A percentile compares a stretch with the other conserved stretches of the same genome.
These are phyloP conservation scores for Macrotus californicus DNA, from an alignment of 2,113 vertebrate genomes.

Conservation along the genomic window DNA sequence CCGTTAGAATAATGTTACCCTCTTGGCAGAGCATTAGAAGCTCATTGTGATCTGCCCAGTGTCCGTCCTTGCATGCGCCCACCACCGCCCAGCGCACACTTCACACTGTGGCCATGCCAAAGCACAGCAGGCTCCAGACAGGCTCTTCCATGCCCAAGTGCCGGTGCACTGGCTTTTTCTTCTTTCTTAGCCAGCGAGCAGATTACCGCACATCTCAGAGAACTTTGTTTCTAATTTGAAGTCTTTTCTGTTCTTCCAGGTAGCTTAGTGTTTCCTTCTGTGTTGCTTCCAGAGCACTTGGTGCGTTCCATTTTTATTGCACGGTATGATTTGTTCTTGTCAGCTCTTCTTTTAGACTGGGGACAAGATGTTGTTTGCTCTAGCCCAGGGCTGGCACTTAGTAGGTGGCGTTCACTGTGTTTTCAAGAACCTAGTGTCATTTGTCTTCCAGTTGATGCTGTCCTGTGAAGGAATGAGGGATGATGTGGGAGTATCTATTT, in stretches of 20 bases:
- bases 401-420: not conserved
- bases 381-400: not conserved
- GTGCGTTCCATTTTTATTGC: not conserved
- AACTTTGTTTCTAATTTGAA: not conserved
- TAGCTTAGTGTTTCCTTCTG: not conserved
- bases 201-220: not conserved
- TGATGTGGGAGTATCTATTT: not conserved
- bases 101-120: not conserved
- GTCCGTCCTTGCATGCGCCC: not conserved
- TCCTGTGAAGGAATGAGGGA: not conserved
- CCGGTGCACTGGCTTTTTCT: not conserved
- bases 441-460: not conserved
- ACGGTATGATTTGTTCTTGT: not conserved
- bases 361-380: not conserved
- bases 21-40: not conserved
- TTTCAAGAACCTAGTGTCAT: not conserved
- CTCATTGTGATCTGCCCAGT: not conserved
- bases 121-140: not conserved
- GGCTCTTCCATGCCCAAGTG: not conserved
- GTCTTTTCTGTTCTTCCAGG: not conserved
- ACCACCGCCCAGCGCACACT: not conserved
- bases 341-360: not conserved
- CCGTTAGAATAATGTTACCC: not conserved
- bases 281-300: not conserved
- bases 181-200: not conserved